phyloP scores from a whole-genome alignment of 2,888 invertebrate genomes.

The Xestia sexstrigata region DNA sequence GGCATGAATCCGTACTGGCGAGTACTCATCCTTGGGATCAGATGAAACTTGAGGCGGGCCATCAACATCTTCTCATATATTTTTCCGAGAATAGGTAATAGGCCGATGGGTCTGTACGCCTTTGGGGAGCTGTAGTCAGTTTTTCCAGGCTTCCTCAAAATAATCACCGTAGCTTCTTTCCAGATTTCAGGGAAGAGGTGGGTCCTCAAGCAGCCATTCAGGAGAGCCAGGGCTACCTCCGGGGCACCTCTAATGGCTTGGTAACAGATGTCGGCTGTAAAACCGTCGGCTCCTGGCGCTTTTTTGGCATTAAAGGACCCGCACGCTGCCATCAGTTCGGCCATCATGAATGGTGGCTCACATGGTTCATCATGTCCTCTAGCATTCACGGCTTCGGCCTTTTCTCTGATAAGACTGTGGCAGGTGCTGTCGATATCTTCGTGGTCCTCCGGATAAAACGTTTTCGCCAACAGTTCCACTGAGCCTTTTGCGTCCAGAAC shows the following conservation, averaged over 20 bases:
- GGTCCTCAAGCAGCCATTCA: too few relatives aligned
- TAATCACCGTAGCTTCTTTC: too few relatives aligned
- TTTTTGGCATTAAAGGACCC: too few relatives aligned
- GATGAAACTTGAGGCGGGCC: neutral
- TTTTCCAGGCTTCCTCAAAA: neutral
- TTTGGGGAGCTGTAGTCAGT: neutral
- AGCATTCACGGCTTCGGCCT: neutral
- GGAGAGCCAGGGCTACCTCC: too few relatives aligned
- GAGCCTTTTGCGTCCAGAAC: neutral
- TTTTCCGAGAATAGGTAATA: neutral
- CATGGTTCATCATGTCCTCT: neutral
- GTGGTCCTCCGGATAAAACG: conserved; percentile 15
- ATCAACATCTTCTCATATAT: neutral
- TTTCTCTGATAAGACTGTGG: too few relatives aligned
- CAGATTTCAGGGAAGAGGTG: too few relatives aligned
- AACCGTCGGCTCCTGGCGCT: too few relatives aligned
- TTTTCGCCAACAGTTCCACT: neutral
- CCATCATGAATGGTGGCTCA: too few relatives aligned
- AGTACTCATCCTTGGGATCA: neutral
- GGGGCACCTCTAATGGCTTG: too few relatives aligned
- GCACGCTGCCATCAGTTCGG: too few relatives aligned
- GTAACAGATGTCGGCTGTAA: too few relatives aligned
- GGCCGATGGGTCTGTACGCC: neutral
- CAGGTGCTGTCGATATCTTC: too few relatives aligned
- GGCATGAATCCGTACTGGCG: neutral